Evolutionary conservation across 64 coral and sea anemone genomes (phyloP), one percentile per base, ranked within the genome.

Genomic region (Montipora cactus): DNA sequence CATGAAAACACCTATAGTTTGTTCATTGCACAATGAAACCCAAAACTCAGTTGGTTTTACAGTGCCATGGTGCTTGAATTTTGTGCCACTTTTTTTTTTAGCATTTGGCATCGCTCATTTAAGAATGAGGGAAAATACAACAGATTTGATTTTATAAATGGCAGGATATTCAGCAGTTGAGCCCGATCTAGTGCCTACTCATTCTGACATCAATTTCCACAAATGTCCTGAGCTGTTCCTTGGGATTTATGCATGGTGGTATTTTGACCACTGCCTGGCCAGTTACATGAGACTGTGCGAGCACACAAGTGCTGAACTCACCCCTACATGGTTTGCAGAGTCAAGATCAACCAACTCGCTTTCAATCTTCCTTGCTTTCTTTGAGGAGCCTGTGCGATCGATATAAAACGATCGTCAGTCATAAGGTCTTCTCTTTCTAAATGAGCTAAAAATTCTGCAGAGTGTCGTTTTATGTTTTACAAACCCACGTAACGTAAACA

Each of bases 321-420:
- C 92, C 92, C 81, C 83, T 4, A 87, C 57, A 69, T 84, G 83
- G 87, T 79, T 82, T 55, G 82, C 46, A 47, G 82, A 86, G 82
- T 70, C 66, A 16, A 86, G 44, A 86, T 87, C 74, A 22, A 21
- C 78, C 22, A 28, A 23, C 55, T 93, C 95, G 80, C 92, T 94
- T 77, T 94, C 94, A 61, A 67, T 67, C 67, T 96, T 96, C 81
- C 91, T 96, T 62, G 68, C 46, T 94, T 96, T 96, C 95, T 96
- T 96, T 91, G 88, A 50, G 55, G 95, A 93, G 79, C 92, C 95
- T 96, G 85, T 61, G 89, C 59, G 49, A 83, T 72, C 92, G 87
- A 94, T 50, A 81, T 82, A 52, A 89, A 82, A 76, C 19, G 87
- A 82, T 49, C 50, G 86, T 95, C 75, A 87, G 88, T 96, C 69